These are phyloP conservation scores for Macaca nemestrina DNA, from an alignment of 2,113 vertebrate genomes.

Conservation along the genomic window DNA sequence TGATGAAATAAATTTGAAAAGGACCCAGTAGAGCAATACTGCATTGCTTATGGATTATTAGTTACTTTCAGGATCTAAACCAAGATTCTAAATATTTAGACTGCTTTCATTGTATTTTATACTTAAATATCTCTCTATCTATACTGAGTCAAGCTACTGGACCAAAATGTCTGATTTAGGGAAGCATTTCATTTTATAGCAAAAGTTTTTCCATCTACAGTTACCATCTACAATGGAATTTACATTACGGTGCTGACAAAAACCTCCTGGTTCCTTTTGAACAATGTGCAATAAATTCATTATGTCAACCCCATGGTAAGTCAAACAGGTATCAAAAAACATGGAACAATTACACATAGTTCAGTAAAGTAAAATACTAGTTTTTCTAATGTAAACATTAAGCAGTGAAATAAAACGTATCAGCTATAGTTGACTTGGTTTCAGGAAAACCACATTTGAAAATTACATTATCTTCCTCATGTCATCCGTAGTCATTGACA, in stretches of 20 bases:
- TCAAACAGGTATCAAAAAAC: not conserved
- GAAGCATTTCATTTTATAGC: not conserved
- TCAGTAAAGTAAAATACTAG: not conserved
- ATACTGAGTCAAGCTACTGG: not conserved
- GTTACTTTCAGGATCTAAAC: slow-evolving; percentile 26
- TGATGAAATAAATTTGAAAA: not conserved
- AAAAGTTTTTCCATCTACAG: not conserved
- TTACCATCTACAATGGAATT: not conserved
- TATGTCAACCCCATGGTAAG: not conserved
- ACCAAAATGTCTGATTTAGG: not conserved
- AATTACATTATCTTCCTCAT: not conserved
- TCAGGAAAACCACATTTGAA: slow-evolving; percentile 29
- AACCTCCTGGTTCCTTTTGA: not conserved
- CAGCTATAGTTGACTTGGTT: not conserved
- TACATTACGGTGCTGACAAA: not conserved
- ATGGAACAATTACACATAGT: not conserved
- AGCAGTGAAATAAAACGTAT: not conserved
- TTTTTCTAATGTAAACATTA: slow-evolving; percentile 24
- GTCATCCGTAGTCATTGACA: slow-evolving; percentile 53
- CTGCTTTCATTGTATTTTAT: not conserved
- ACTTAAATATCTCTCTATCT: not conserved
- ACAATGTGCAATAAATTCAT: not conserved
- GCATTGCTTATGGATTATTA: not conserved
- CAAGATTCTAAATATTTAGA: not conserved
- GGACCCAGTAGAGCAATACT: not conserved